Evolutionary conservation across 2,797 vertebrate species (phyloP).

Genomic region (Ceyx erithaca): DNA sequence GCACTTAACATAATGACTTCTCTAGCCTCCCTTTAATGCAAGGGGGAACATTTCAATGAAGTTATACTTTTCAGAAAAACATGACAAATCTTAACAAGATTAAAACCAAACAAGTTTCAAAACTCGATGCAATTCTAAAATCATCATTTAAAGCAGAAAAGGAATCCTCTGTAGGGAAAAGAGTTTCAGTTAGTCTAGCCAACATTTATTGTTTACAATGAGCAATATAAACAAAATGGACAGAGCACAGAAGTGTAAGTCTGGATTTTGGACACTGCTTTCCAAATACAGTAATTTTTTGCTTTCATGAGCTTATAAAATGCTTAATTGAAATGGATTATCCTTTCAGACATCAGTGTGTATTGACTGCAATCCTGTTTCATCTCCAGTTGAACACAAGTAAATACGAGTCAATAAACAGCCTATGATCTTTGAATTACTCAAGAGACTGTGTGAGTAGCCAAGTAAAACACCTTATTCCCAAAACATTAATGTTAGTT

Average conservation of each 20-base stretch:
- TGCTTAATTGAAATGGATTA: background rate
- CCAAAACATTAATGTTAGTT: background rate
- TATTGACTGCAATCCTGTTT: background rate
- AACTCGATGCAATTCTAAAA: background rate
- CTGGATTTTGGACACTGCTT: background rate
- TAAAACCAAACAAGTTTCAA: background rate
- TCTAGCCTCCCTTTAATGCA: background rate
- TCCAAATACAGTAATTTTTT: background rate
- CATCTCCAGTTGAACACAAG: background rate
- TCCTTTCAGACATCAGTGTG: background rate
- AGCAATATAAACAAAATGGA: background rate
- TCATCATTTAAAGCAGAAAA: background rate
- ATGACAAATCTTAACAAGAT: background rate
- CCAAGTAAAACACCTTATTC: conserved; percentile 24
- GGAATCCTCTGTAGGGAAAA: background rate
- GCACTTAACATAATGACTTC: background rate
- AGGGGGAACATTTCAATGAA: background rate
- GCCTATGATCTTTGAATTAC: background rate
- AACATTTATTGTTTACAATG: background rate
- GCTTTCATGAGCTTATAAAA: background rate
- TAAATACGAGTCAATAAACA: background rate
- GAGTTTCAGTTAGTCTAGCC: background rate
- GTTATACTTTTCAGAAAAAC: background rate
- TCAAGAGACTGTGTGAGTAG: background rate
- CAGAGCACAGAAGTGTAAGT: background rate